Percentiles rank a stretch among this genome's conserved stretches.
Conservation (phyloP, 2,797 vertebrate genomes). For the Pangasius sanitwongsei region DNA sequence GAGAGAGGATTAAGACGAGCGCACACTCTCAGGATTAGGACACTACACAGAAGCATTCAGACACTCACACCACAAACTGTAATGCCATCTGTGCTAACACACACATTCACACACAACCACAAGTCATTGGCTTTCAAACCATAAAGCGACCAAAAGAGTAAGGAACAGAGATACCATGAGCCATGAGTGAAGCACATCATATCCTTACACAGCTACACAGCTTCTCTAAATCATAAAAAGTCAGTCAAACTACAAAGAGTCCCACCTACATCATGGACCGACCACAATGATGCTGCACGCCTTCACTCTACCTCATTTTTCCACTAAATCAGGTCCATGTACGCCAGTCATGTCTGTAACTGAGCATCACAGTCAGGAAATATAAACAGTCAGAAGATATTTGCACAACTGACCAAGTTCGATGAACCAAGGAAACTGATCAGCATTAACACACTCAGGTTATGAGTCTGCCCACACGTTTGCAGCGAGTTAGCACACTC, state of each 20-base stretch:
- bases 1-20: slow-evolving; percentile 46
- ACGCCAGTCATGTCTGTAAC: slow-evolving; percentile 1
- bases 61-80: slow-evolving; percentile 44
- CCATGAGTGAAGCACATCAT: slow-evolving; percentile 23
- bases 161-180: slow-evolving; percentile 14
- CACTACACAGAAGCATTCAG: slow-evolving; percentile 22
- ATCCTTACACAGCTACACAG: neutral
- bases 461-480: slow-evolving; percentile 46
- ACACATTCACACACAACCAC: slow-evolving; percentile 23
- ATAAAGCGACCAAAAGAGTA: slow-evolving; percentile 10
- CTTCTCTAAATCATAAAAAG: slow-evolving; percentile 35
- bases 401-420: neutral
- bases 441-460: slow-evolving; percentile 16
- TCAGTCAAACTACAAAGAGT: slow-evolving; percentile 48
- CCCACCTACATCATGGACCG: slow-evolving; percentile 43
- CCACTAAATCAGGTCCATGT: slow-evolving; percentile 32
- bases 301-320: slow-evolving; percentile 35
- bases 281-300: slow-evolving; percentile 46
- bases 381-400: neutral
- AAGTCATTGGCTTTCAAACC: slow-evolving; percentile 17
- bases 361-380: neutral
- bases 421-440: slow-evolving; percentile 13
- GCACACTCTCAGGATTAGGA: slow-evolving; percentile 42
- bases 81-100: slow-evolving; percentile 59
- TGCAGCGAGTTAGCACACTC: slow-evolving; percentile 49